Base-by-base conservation (phyloP, 2,113 vertebrate genomes). In the Gadus macrocephalus region DNA sequence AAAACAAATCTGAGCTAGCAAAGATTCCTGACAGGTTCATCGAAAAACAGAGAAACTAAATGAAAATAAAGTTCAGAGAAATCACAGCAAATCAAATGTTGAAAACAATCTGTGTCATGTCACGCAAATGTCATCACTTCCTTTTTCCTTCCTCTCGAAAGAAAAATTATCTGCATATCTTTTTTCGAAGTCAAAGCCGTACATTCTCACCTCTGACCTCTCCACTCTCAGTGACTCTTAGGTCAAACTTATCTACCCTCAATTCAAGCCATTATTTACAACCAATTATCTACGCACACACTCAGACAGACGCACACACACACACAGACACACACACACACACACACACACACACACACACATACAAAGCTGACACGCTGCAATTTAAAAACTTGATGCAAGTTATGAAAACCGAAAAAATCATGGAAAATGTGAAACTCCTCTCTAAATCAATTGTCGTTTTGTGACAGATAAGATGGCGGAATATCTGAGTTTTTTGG, bases 351-450 rank as follows among this genome's bases (percentile, higher is more conserved):
- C 42, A 49, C 42, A 49, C 42, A 49, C 42, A 49, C 42, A 49
- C 42, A 42, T 11, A 49, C 42, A 49, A 14, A 49, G 8, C 42
- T 49, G 93, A 94, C 92, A 92, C 92, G 87, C 92, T 81, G 79
- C 69, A 83, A 95, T 94, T 90, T 93, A 94, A 95, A 92, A 98
- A 98, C 96, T 98, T 98, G 96, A 98, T 98, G 96, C 96, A 98
- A 98, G 96, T 98, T 94, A 96, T 96, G 95, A 95, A 92, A 92
- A 94, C 92, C 90, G 86, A 94, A 94, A 92, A 94, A 94, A 92
- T 93, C 88, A 91, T 93, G 92, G 92, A 94, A 84, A 35, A 92
- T 91, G 86, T 91, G 92, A 88, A 91, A 91, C 91, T 91, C 93
- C 88, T 91, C 88, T 91, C 91, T 87, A 90, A 93, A 88, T 75